Evolutionary conservation across 2,888 invertebrate genomes (phyloP), one percentile per base, ranked within the genome.

Genomic region (Athetis lepigone): DNA sequence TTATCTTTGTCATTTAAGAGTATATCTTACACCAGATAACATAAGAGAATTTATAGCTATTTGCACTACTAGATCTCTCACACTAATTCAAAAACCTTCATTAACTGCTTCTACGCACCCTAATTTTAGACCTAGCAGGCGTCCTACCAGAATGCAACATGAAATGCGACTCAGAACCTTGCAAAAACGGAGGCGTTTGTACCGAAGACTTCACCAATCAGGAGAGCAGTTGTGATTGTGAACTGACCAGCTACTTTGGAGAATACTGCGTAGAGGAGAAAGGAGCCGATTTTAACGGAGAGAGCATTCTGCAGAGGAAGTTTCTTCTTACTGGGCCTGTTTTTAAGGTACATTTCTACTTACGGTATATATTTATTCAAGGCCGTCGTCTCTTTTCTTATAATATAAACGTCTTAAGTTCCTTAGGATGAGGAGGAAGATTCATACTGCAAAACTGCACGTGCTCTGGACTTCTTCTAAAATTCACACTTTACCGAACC

Each of bases 231-330:
- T 99, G 99, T 85, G 97, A 98, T 76, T 98, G 98, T 79, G 98
- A 98, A 80, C 96, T 97, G 68, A 98, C 98, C 0, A 98, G 98
- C 61, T 98, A 98, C 87, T 97, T 98, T 77, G 98, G 98, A 13
- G 98, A 98, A 80, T 96, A 97, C 81, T 98, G 98, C 84, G 97
- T 97, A 76, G 98, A 98, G 91, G 98, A 98, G 87, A 98, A 98
- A 86, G 98, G 98, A 0, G 98, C 98, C 0, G 98, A 98, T 83
- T 98, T 98, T 79, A 97, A 97, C 77, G 98, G 98, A 0, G 98
- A 98, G 85, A 98, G 98, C 18, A 97, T 97, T 67, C 89, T 98
- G 39, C 97, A 97, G 84, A 95, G 98, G 49, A 97, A 97, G 82
- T 98, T 98, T 86, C 95, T 97, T 5, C 88, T 97, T 9, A 95